Evolutionary conservation across 2,888 invertebrate genomes (phyloP).

Genomic region (Hoplodrina ambigua): DNA sequence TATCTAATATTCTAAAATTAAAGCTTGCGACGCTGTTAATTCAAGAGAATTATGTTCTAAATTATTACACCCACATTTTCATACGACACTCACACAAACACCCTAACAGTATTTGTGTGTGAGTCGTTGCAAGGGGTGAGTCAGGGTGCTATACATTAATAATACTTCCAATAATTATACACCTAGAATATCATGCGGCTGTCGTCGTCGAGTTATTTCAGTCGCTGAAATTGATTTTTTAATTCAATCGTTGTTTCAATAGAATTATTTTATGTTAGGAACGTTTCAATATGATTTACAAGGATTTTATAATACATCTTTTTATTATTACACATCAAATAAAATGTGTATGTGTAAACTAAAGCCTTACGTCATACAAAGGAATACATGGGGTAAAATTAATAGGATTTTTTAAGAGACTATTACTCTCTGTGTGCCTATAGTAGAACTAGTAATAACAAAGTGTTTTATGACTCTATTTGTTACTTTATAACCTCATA

Average conservation of each 20-base stretch:
- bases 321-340: too few species aligned
- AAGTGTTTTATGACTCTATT: conserved; percentile 30
- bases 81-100: not conserved
- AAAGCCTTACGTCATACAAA: not conserved
- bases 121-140: conserved; percentile 43
- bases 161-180: conserved; percentile 35
- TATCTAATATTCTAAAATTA: conserved; percentile 20
- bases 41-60: conserved; percentile 25
- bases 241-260: not conserved
- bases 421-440: not conserved
- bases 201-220: conserved; percentile 9
- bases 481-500: conserved; percentile 24
- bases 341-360: not conserved
- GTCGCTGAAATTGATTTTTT: conserved; percentile 7
- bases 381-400: not conserved
- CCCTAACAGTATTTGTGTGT: conserved; percentile 1
- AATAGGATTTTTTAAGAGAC: not conserved
- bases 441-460: conserved; percentile 3
- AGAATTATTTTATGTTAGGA: not conserved
- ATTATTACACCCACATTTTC: not conserved
- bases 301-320: not conserved
- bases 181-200: not conserved
- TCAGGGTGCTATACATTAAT: conserved; percentile 23
- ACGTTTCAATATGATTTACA: not conserved
- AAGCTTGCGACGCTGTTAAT: conserved; percentile 11